phyloP scores from a whole-genome alignment of 2,888 invertebrate genomes.

The Caenorhabditis drosophilae region DNA sequence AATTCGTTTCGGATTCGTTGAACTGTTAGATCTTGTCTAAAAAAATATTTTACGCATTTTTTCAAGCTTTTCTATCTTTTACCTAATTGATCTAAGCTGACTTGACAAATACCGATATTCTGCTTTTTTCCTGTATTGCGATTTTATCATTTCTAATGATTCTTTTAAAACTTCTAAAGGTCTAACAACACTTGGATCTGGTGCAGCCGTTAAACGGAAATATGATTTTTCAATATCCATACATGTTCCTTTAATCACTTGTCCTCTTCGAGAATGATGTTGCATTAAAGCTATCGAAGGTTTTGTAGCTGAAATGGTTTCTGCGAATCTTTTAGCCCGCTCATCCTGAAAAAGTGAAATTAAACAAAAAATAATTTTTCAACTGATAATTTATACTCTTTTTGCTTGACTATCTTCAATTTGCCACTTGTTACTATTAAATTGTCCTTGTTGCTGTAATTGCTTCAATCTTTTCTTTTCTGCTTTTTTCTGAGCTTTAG shows the following conservation, averaged over 20 bases:
- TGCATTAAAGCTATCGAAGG: constrained; percentile 10
- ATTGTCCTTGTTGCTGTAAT: constrained; percentile 10
- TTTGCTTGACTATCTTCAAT: constrained; percentile 14
- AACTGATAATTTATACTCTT: constrained; percentile 10
- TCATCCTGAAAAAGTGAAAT: constrained; percentile 39
- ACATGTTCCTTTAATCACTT: constrained; percentile 84
- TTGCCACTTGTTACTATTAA: constrained; percentile 12
- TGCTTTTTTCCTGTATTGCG: constrained; percentile 84
- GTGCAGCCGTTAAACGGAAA: constrained; percentile 88
- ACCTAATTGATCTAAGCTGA: constrained; percentile 94
- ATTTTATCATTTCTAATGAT: constrained; percentile 87
- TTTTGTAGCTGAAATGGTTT: constrained; percentile 17
- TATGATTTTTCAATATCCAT: constrained; percentile 93
- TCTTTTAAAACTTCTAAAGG: constrained; percentile 84
- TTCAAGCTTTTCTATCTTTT: too few species aligned
- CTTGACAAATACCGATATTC: constrained; percentile 97
- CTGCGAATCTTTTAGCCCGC: constrained; percentile 51
- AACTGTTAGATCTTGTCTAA: constrained; percentile 98
- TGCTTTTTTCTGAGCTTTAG: constrained; percentile 29
- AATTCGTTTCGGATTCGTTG: constrained; percentile 93
- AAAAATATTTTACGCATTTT: too few species aligned
- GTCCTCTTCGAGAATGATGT: constrained; percentile 21
- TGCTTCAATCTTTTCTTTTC: constrained; percentile 25
- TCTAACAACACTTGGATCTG: constrained; percentile 83
- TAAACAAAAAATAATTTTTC: not conserved